phyloP scores from a whole-genome alignment of 2,113 vertebrate species.

The Hippocampus mohnikei region DNA sequence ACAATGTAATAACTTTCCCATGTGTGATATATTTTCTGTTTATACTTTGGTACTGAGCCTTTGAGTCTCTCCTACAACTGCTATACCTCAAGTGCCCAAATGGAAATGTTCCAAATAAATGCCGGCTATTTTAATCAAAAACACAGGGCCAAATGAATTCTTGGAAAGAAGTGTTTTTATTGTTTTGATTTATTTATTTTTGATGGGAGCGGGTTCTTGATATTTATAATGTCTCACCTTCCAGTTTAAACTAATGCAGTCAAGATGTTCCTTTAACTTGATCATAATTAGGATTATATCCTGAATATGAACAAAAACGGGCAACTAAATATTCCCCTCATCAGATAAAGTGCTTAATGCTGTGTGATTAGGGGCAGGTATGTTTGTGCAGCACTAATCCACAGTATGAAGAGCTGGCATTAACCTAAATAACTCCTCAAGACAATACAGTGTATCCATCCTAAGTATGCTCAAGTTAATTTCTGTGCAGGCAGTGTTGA shows the following conservation, averaged over 20 bases:
- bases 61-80: background rate
- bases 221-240: background rate
- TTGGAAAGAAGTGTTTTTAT: background rate
- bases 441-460: conserved; percentile 12
- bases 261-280: background rate
- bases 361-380: conserved; percentile 34
- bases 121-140: background rate
- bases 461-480: background rate
- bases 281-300: background rate
- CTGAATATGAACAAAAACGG: background rate
- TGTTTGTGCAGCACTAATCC: conserved; percentile 53
- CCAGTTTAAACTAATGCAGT: background rate
- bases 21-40: background rate
- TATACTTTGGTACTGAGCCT: background rate
- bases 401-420: conserved; percentile 52
- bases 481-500: background rate
- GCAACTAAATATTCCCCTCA: background rate
- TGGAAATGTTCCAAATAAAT: background rate
- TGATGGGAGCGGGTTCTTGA: background rate
- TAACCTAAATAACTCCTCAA: conserved; percentile 50
- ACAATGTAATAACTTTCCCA: conserved; percentile 13
- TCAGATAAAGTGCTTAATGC: background rate
- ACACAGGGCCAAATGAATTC: background rate
- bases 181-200: no score
- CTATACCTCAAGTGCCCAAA: background rate